Evolutionary conservation across 1,140 invertebrate genomes (phyloP).

Genomic region (Megalopta genalis): DNA sequence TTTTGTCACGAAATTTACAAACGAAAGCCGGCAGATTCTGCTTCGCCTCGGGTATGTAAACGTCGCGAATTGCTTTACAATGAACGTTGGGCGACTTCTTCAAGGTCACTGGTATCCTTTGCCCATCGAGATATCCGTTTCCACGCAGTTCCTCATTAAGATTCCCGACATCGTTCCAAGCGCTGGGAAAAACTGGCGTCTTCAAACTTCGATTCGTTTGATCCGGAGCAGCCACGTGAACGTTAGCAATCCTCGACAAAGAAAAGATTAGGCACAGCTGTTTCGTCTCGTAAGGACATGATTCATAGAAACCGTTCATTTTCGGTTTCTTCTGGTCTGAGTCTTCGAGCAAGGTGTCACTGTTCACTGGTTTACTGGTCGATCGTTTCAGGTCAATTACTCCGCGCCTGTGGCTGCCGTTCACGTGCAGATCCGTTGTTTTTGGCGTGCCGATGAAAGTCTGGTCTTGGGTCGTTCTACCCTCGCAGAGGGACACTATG

Average conservation of each 20-base stretch:
- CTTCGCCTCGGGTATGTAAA: conserved; percentile 59
- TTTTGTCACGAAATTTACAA: conserved; percentile 53
- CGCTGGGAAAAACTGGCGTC: not conserved
- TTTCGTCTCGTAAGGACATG: conserved; percentile 10
- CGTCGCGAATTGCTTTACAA: conserved; percentile 55
- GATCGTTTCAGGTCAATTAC: not conserved
- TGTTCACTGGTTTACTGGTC: not conserved
- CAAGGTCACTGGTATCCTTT: not conserved
- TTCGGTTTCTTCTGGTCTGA: not conserved
- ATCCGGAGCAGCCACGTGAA: conserved; percentile 48
- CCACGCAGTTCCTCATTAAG: too few relatives aligned
- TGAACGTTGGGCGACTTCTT: conserved; percentile 20
- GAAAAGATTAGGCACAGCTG: conserved; percentile 45
- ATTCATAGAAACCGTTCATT: not conserved
- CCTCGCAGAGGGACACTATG: not conserved
- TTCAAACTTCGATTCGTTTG: not conserved
- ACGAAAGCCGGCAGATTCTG: conserved; percentile 63
- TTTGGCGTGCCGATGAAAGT: too few relatives aligned
- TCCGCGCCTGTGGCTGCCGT: not conserved
- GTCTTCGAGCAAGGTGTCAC: not conserved
- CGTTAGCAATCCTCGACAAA: conserved; percentile 64
- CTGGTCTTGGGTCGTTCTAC: conserved; percentile 46
- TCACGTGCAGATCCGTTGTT: not conserved
- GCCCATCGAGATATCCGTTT: too few relatives aligned
- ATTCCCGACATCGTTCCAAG: not conserved